A percentile compares a stretch with the other conserved stretches of the same genome.
Evolutionary conservation across 1,140 invertebrate species (phyloP).

Genomic region (Aphelinus atriplicis): DNA sequence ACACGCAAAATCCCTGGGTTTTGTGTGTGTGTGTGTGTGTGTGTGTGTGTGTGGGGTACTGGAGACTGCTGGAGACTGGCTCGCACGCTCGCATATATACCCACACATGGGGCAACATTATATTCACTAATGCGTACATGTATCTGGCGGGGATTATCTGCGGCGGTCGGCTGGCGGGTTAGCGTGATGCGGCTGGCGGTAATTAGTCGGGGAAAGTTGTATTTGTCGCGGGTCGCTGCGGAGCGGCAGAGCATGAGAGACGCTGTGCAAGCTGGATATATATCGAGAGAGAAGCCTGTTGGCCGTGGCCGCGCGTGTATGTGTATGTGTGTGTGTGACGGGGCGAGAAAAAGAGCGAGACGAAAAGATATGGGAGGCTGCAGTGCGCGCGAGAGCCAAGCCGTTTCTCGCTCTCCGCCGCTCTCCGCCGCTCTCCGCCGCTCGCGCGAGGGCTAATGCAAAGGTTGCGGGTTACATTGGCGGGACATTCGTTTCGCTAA

Average conservation of each 20-base stretch:
- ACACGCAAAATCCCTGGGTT: not conserved
- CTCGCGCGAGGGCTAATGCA: conserved; percentile 28
- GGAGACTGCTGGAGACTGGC: too few relatives aligned
- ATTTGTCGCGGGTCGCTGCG: too few relatives aligned
- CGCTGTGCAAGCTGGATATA: not conserved
- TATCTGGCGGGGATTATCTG: not conserved
- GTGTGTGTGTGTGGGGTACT: too few relatives aligned
- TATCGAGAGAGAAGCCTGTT: not conserved
- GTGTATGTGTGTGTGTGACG: not conserved
- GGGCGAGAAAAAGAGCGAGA: not conserved
- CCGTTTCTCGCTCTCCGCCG: conserved; percentile 35
- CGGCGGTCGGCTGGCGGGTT: not conserved
- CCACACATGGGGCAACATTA: too few relatives aligned
- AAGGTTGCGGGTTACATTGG: conserved; percentile 35
- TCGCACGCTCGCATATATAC: not conserved
- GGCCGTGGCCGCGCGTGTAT: not conserved
- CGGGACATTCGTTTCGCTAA: conserved; percentile 56
- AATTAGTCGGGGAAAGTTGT: conserved; percentile 2
- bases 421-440: too few relatives aligned
- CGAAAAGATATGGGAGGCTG: conserved; percentile 34
- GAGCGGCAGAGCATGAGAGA: not conserved
- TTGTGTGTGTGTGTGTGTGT: too few relatives aligned
- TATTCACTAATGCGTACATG: too few relatives aligned
- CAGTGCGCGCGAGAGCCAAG: not conserved
- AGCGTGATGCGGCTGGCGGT: conserved; percentile 10